Evolutionary conservation across 2,113 vertebrate genomes (phyloP), one percentile per base, ranked within the genome.

Genomic region (Variabilichromis moorii): DNA sequence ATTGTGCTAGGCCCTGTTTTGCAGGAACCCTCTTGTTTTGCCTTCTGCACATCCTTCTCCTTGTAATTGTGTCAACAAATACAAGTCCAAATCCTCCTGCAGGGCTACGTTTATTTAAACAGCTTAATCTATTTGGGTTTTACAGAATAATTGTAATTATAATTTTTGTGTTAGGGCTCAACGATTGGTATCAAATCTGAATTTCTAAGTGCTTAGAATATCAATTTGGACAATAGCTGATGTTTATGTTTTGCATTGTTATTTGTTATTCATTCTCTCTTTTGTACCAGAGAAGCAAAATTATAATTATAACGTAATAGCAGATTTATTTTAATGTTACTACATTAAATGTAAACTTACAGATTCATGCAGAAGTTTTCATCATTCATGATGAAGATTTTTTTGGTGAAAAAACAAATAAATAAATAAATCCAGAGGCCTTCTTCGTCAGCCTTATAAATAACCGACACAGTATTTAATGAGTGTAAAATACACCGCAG

Each of bases 81-180:
- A 31, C 0, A 78, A 31, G 71, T 47, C 16, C 2, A 78, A 50
- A 8, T 50, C 45, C 2, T 76, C 40, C 6, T 28, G 68, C 68
- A 47, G 1, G 24, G 68, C 24, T 76, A 50, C 2, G 24, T 28
- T 28, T 47, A 17, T 47, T 76, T 47, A 76, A 47, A 13, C 16
- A 76, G 71, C 24, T 47, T 47, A 47, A 45, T 76, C 24, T 76
- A 76, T 76, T 76, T 7, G 24, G 14, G 16, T 76, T 47, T 47
- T 47, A 28, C 40, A 17, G 71, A 76, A 19, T 47, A 76, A 0
- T 76, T 47, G 40, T 76, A 0, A 76, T 76, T 28, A 19, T 47
- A 7, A 28, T 3, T 19, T 76, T 28, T 19, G 68, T 7, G 13
- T 28, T 28, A 2, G 14, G 40, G 68, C 9, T 2, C 24, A 76